Conservation (phyloP, 2,113 vertebrate species). For the Pterocles orientalis region DNA sequence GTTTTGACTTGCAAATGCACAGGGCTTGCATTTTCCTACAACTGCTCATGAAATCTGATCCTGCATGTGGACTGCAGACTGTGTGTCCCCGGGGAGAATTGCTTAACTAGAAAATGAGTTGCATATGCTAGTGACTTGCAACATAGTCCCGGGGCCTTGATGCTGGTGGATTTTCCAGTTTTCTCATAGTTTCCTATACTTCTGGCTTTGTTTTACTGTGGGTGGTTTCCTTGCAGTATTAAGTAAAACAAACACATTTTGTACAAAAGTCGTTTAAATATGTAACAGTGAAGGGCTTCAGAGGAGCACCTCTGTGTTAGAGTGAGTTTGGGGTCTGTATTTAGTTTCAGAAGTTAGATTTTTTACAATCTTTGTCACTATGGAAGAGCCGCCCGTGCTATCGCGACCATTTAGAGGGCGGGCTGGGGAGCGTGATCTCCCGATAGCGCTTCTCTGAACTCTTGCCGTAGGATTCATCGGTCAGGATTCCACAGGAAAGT, state of each 20-base stretch:
- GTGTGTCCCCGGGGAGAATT: constrained; percentile 75
- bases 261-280: background rate
- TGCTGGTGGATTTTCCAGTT: constrained; percentile 76
- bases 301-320: background rate
- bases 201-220: constrained; percentile 57
- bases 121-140: constrained; percentile 76
- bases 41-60: constrained; percentile 80
- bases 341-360: background rate
- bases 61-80: constrained; percentile 75
- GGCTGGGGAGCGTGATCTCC: background rate
- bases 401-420: background rate
- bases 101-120: constrained; percentile 82
- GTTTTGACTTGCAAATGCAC: constrained; percentile 81
- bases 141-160: constrained; percentile 58
- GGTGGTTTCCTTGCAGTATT: constrained; percentile 20
- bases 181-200: constrained; percentile 76
- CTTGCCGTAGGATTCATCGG: background rate
- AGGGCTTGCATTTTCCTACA: constrained; percentile 77
- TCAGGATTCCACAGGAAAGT: background rate
- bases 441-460: background rate
- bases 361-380: background rate
- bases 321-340: background rate
- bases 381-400: background rate
- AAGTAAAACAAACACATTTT: constrained; percentile 20
- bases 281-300: background rate